Percentiles rank a stretch among this genome's conserved stretches.
phyloP scores from a whole-genome alignment of 2,797 vertebrate species.

The Lophotriccus pileatus region DNA sequence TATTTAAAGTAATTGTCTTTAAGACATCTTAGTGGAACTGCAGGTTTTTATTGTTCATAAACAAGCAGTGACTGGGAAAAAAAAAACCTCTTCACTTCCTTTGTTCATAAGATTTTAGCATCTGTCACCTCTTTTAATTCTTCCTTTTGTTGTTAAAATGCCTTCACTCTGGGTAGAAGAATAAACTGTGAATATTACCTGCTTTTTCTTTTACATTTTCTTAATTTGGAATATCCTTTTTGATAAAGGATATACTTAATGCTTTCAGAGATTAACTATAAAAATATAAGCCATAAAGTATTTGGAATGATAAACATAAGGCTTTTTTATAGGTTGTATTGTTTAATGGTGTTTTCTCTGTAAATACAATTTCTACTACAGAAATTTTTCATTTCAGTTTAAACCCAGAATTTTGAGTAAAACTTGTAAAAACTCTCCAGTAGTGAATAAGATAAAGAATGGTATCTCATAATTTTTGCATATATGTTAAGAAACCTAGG shows the following conservation, averaged over 20 bases:
- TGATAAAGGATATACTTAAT: neutral
- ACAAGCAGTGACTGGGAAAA: neutral
- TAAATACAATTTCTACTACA: neutral
- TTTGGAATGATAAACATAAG: neutral
- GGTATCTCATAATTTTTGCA: neutral
- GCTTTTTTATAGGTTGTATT: neutral
- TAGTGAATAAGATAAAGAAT: neutral
- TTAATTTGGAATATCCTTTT: neutral
- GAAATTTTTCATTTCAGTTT: neutral
- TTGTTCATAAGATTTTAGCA: neutral
- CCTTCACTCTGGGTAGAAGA: neutral
- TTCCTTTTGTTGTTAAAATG: neutral
- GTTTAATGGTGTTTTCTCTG: neutral
- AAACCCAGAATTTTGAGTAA: neutral
- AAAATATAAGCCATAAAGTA: neutral
- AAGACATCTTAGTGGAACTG: neutral
- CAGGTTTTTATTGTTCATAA: neutral
- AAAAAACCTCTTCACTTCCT: neutral
- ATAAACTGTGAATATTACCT: neutral
- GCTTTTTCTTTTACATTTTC: neutral
- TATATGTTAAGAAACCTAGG: neutral
- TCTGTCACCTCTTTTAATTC: neutral
- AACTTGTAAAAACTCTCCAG: neutral
- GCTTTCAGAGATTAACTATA: neutral
- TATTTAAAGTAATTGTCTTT: neutral